phyloP scores from a whole-genome alignment of 2,113 vertebrate genomes.

The Ranitomeya imitator region DNA sequence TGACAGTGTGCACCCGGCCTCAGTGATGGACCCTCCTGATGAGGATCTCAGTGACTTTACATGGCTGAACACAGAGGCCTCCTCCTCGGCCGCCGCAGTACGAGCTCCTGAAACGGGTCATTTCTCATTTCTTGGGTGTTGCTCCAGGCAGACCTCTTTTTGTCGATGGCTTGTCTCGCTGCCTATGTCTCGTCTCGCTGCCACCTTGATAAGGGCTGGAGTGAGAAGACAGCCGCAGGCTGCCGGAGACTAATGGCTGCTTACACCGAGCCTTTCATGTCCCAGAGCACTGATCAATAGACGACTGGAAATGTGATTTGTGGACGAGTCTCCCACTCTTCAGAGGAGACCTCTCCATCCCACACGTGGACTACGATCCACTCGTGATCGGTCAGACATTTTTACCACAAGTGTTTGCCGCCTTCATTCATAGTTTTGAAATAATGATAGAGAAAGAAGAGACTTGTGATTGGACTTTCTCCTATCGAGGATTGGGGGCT shows the following conservation, averaged over 20 bases:
- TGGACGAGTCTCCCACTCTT: background rate
- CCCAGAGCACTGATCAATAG: background rate
- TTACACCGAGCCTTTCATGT: background rate
- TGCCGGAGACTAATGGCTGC: constrained; percentile 16
- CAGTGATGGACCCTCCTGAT: background rate
- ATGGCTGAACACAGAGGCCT: background rate
- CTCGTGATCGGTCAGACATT: background rate
- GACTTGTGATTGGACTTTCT: too few species aligned
- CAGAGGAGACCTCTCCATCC: background rate
- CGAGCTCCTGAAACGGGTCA: constrained; percentile 35
- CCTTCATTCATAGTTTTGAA: background rate
- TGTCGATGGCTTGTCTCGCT: too few species aligned
- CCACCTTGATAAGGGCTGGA: accelerated
- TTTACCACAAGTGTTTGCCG: background rate
- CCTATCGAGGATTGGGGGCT: too few species aligned
- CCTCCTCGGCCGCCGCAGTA: background rate
- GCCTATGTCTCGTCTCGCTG: background rate
- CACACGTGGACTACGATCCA: background rate
- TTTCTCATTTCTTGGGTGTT: constrained; percentile 57
- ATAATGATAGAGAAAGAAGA: background rate
- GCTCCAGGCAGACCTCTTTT: background rate
- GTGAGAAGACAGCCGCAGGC: background rate
- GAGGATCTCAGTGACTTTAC: constrained; percentile 8
- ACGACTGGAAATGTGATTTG: background rate
- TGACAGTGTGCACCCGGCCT: too few species aligned